Percentiles rank a stretch among this genome's conserved stretches.
These are phyloP conservation scores for Pteromalus puparum DNA, from an alignment of 1,140 invertebrate species.

Conservation along the genomic window DNA sequence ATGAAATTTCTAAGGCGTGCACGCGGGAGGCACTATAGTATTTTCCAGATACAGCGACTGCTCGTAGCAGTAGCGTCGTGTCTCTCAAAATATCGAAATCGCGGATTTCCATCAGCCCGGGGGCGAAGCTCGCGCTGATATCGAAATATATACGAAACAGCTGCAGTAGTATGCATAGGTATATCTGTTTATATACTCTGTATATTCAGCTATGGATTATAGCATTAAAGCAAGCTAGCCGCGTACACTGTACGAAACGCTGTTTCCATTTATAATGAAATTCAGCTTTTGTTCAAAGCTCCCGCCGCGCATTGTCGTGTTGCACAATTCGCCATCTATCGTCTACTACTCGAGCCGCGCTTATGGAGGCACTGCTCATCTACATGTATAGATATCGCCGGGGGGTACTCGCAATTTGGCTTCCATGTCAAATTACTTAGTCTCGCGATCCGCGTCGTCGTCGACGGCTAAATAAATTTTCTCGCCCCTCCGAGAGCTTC, in stretches of 20 bases:
- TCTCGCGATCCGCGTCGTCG: conserved; percentile 54
- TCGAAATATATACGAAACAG: neutral
- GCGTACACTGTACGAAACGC: neutral
- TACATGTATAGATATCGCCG: neutral
- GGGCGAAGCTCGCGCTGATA: neutral
- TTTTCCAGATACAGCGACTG: neutral
- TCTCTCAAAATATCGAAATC: neutral
- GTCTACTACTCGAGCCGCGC: too few species aligned
- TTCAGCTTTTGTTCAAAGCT: neutral
- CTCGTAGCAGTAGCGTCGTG: neutral
- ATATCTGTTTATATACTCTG: neutral
- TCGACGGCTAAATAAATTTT: conserved; percentile 59
- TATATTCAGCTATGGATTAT: neutral
- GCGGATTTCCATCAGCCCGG: neutral
- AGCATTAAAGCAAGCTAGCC: neutral
- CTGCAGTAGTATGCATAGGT: neutral
- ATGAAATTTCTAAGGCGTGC: neutral
- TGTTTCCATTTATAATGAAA: neutral
- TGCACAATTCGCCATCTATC: neutral
- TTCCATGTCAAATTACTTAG: conserved; percentile 65
- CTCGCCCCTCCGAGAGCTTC: conserved; percentile 44
- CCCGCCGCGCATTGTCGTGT: neutral
- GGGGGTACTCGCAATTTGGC: conserved; percentile 59
- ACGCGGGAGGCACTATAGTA: neutral
- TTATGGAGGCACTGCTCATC: too few species aligned